These are phyloP conservation scores for Nephila pilipes DNA, from an alignment of 1,140 invertebrate species.

Conservation along the genomic window DNA sequence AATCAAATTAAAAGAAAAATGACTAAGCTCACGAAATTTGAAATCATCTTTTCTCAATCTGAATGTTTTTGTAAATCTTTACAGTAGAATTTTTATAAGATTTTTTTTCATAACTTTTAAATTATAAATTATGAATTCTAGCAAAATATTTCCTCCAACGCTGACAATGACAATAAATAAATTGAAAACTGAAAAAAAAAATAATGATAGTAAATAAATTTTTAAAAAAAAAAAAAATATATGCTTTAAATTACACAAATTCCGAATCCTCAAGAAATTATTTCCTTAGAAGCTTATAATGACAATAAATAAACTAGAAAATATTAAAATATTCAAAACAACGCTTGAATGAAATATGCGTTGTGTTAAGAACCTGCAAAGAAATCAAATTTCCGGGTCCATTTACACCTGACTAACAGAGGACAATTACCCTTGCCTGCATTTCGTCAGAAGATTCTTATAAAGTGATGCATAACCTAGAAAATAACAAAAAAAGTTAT, in stretches of 20 bases:
- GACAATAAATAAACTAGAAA: neutral
- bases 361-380: neutral
- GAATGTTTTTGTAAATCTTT: no score
- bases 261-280: neutral
- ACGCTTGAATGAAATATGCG: neutral
- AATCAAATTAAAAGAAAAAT: neutral
- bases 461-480: neutral
- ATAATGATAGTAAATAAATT: no score
- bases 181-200: neutral
- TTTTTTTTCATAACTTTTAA: neutral
- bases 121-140: neutral
- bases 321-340: neutral
- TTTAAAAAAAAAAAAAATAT: neutral
- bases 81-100: no score
- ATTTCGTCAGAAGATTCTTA: neutral
- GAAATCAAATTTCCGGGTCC: slow-evolving; percentile 34
- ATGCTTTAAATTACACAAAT: neutral
- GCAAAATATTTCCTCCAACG: neutral
- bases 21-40: neutral
- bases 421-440: neutral
- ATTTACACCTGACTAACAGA: slow-evolving; percentile 27
- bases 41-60: no score
- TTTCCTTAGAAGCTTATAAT: neutral
- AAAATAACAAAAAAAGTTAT: neutral
- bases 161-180: neutral